Evolutionary conservation across 2,797 vertebrate genomes (phyloP), one percentile per base, ranked within the genome.

Genomic region (Bradypus variegatus): DNA sequence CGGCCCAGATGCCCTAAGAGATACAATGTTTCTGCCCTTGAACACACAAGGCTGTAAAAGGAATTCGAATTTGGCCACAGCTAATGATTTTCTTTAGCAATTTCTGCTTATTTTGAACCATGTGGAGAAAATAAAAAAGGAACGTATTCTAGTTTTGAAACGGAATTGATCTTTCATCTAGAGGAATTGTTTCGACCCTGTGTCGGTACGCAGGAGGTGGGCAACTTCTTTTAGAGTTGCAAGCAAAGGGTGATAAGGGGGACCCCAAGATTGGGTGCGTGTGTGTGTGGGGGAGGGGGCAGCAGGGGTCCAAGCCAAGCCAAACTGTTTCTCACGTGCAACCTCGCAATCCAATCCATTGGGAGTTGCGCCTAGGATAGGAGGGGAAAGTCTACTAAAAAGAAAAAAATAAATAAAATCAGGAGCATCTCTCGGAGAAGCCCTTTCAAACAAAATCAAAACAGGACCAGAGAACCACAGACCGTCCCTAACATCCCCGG

Each of bases 81-180:
- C 70, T 94, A 83, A 94, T 91, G 84, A 91, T 89, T 92, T 64
- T 79, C 69, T 23, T 70, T 67, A 89, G 83, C 80, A 93, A 96
- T 93, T 92, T 94, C 83, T 95, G 91, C 95, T 95, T 94, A 95
- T 94, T 95, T 95, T 96, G 87, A 89, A 90, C 88, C 78, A 91
- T 88, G 92, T 92, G 93, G 86, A 94, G 87, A 72, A 80, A 92
- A 75, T 41, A 25, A 29, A 84, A 79, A 90, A 87, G 50, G 65
- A 88, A 50, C 36, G 88, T 88, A 85, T 90, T 94, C 93, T 93
- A 91, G 72, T 95, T 97, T 95, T 94, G 95, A 97, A 96, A 95
- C 95, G 95, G 96, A 97, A 95, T 96, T 96, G 96, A 96, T 95
- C 95, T 95, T 97, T 97, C 96, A 96, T 96, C 95, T 92, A 90